phyloP scores from a whole-genome alignment of 1,140 invertebrate genomes.

The Laupala kohalensis region DNA sequence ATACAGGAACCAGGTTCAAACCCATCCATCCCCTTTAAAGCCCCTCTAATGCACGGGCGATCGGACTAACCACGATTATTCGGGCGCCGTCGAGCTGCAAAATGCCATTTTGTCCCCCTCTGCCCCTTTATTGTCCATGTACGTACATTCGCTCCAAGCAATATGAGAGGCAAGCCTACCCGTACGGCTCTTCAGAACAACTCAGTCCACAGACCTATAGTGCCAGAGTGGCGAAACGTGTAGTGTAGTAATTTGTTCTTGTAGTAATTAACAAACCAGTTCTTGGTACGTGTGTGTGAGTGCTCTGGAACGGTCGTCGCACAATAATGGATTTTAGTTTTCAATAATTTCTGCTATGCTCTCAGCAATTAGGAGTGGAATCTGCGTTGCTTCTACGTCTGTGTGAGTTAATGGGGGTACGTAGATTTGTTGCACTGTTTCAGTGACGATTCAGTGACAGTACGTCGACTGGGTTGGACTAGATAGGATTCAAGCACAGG shows the following conservation, averaged over 20 bases:
- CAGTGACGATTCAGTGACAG: too few relatives aligned
- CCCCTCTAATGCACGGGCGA: background rate
- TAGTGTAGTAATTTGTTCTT: background rate
- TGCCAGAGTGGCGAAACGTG: background rate
- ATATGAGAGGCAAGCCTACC: too few relatives aligned
- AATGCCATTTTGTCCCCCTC: background rate
- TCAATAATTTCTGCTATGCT: background rate
- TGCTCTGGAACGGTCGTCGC: background rate
- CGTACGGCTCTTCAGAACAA: too few relatives aligned
- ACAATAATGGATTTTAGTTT: background rate
- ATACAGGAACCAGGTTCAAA: too few relatives aligned
- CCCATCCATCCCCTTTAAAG: background rate
- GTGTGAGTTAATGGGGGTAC: too few relatives aligned
- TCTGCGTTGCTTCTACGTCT: too few relatives aligned
- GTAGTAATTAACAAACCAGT: background rate
- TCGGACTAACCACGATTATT: background rate
- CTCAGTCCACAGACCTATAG: too few relatives aligned
- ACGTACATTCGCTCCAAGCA: too few relatives aligned
- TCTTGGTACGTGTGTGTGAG: background rate
- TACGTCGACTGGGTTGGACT: too few relatives aligned
- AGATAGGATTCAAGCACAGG: too few relatives aligned
- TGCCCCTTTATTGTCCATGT: background rate
- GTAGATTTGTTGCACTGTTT: too few relatives aligned
- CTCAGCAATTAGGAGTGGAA: too few relatives aligned
- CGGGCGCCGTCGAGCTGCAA: background rate